A percentile compares a stretch with the other conserved stretches of the same genome.
Conservation (phyloP, 2,888 invertebrate genomes). For the Schizotus pectinicornis region DNA sequence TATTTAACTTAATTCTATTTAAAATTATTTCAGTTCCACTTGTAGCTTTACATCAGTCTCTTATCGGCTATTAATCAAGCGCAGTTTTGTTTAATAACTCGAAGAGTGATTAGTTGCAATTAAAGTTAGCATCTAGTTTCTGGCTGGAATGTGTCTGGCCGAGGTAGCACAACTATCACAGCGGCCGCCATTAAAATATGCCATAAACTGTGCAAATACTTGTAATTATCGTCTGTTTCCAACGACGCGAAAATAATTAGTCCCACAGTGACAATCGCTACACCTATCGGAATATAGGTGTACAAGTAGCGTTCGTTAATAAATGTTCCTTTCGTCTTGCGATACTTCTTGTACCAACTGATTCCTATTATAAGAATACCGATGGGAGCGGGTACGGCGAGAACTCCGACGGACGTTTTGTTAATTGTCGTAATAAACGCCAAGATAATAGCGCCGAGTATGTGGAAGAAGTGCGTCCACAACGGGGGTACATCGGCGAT, state of each 20-base stretch:
- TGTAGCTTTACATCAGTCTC: not conserved
- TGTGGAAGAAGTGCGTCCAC: conserved; percentile 68
- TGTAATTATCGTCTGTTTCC: conserved; percentile 88
- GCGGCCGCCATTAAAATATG: conserved; percentile 84
- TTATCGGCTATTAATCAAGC: no score
- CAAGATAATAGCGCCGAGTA: conserved; percentile 78
- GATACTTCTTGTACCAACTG: conserved; percentile 77
- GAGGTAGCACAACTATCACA: conserved; percentile 82
- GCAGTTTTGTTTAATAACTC: not conserved
- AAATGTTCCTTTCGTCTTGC: conserved; percentile 63
- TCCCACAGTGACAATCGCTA: conserved; percentile 72
- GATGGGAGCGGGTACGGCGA: conserved; percentile 74
- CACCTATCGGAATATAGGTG: conserved; percentile 71
- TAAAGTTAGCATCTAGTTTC: conserved; percentile 13
- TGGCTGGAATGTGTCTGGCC: conserved; percentile 62
- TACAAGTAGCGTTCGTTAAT: conserved; percentile 70
- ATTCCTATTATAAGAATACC: conserved; percentile 71
- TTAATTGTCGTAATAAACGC: conserved; percentile 84
- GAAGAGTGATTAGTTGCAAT: no score
- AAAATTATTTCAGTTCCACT: no score
- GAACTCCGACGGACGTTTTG: conserved; percentile 80
- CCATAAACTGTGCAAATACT: conserved; percentile 88
- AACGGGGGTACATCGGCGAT: conserved; percentile 76
- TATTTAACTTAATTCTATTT: no score
- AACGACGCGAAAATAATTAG: conserved; percentile 82